Evolutionary conservation across 2,888 invertebrate genomes (phyloP).

Genomic region (Eupithecia subumbrata): DNA sequence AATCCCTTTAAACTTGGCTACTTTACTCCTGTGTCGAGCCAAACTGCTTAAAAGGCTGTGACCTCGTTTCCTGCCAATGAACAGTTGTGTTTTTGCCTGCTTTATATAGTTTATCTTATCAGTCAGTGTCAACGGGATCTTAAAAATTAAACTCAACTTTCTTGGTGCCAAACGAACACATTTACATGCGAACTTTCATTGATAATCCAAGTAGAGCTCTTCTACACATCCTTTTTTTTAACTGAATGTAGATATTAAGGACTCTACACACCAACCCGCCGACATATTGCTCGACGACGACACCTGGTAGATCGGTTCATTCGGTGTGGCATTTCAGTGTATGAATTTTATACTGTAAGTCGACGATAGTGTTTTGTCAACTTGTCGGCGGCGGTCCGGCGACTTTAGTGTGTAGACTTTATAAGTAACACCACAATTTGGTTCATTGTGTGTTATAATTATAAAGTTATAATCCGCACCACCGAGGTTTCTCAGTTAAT

Average conservation of each 20-base stretch:
- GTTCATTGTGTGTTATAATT: neutral
- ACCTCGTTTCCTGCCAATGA: neutral
- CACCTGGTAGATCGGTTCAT: neutral
- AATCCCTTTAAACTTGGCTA: neutral
- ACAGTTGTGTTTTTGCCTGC: neutral
- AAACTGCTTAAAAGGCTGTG: neutral
- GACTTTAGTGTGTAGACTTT: no score
- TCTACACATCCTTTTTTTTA: neutral
- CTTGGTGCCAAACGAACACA: neutral
- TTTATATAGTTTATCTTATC: neutral
- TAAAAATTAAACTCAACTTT: neutral
- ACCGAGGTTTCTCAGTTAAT: neutral
- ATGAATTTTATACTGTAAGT: no score
- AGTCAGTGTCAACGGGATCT: neutral
- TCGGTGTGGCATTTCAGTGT: neutral
- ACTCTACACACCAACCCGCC: neutral
- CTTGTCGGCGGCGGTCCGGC: no score
- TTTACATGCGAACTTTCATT: neutral
- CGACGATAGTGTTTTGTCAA: no score
- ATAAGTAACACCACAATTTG: neutral
- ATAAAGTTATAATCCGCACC: neutral
- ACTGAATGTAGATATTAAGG: neutral
- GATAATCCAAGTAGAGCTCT: neutral
- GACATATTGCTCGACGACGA: neutral
- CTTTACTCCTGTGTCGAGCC: conserved; percentile 8